Percentiles rank a stretch among this genome's conserved stretches.
Conservation (phyloP, 2,888 invertebrate species). For the Sarcophaga caerulescens region DNA sequence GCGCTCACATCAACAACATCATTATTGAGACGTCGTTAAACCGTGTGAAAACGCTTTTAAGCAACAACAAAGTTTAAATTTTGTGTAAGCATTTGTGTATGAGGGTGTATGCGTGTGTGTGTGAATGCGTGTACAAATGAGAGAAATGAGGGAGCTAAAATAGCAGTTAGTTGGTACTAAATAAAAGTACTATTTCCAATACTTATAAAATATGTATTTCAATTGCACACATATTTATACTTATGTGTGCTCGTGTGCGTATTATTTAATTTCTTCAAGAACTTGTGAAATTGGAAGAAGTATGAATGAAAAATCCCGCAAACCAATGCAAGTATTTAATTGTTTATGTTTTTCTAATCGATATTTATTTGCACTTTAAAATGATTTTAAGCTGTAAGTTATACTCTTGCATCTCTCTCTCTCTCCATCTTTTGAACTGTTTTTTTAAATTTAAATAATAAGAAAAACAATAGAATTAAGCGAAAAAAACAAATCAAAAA, state of each 20-base stretch:
- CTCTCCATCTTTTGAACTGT: too few species aligned
- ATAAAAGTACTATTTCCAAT: background rate
- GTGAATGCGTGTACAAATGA: background rate
- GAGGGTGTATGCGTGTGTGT: conserved; percentile 1
- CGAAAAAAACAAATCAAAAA: too few species aligned
- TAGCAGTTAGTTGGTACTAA: conserved; percentile 21
- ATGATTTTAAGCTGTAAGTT: too few species aligned
- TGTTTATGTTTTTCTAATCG: background rate
- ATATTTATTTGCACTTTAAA: too few species aligned
- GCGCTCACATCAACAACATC: background rate
- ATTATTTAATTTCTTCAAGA: conserved; percentile 44
- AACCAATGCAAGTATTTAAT: background rate
- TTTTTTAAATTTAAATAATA: too few species aligned
- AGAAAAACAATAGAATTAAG: too few species aligned
- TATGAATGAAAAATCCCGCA: conserved; percentile 7
- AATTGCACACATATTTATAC: background rate
- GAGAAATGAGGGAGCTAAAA: background rate
- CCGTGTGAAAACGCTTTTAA: background rate
- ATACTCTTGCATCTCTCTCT: too few species aligned
- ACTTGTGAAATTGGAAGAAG: conserved; percentile 50
- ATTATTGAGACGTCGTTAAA: background rate
- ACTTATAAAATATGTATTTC: background rate
- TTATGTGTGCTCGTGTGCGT: background rate
- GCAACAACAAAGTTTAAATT: background rate
- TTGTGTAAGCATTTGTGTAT: background rate